phyloP scores from a whole-genome alignment of 2,888 invertebrate genomes.

The Eucera pruinosa region DNA sequence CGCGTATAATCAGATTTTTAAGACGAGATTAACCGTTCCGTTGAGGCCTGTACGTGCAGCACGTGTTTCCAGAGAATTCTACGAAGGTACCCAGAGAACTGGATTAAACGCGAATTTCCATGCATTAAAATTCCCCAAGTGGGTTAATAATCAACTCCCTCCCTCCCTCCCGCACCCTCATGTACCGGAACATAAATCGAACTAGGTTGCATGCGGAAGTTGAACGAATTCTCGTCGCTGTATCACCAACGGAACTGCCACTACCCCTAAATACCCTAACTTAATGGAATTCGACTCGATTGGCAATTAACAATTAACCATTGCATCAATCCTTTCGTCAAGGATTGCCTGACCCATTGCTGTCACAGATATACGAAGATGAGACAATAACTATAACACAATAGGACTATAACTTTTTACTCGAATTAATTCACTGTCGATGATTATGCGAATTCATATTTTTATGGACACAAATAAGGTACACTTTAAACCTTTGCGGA shows the following conservation, averaged over 20 bases:
- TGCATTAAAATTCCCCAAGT: conserved; percentile 54
- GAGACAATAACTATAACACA: too few species aligned
- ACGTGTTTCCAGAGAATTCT: neutral
- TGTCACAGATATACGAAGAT: too few species aligned
- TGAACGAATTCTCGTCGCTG: conserved; percentile 15
- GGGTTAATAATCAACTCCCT: conserved; percentile 48
- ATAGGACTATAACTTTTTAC: too few species aligned
- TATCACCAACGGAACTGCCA: neutral
- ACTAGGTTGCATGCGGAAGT: conserved; percentile 6
- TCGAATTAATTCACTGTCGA: too few species aligned
- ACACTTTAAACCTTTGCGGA: too few species aligned
- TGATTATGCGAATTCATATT: too few species aligned
- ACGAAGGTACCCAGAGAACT: neutral
- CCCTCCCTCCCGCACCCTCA: too few species aligned
- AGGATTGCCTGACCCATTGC: neutral
- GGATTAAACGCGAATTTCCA: conserved; percentile 46
- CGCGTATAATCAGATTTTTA: conserved; percentile 43
- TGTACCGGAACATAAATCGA: conserved; percentile 13
- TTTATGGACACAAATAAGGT: too few species aligned
- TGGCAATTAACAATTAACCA: conserved; percentile 45
- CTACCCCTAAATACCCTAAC: conserved; percentile 14
- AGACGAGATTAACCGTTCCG: conserved; percentile 24
- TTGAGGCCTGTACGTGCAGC: neutral
- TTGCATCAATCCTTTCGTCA: conserved; percentile 33
- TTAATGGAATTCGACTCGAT: conserved; percentile 29